Base-by-base conservation (phyloP, 2,797 vertebrate species). In the Molossus molossus region DNA sequence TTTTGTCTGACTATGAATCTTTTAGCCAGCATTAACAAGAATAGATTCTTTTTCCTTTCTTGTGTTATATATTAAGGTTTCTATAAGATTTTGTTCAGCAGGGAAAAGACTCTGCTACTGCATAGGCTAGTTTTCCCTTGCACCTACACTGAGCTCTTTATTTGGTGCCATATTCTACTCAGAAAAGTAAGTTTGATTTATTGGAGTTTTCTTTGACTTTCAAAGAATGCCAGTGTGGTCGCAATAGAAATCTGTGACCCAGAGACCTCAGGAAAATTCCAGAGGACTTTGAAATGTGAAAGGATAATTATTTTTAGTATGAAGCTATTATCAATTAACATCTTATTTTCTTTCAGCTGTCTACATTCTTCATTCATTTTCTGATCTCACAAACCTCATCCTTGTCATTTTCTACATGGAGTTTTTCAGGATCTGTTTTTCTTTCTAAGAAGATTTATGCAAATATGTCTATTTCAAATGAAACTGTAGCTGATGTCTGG, bases 161-260 rank as follows among this genome's bases (percentile, higher is more conserved):
- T 60, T 85, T 25, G 45, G 15, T 86, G 50, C 57, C 50, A 55
- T 90, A 57, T 94, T 79, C 57, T 72, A 75, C 57, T 77, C 55
- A 73, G 80, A 77, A 85, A 60, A 87, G 40, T 60, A 40, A 18
- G 9, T 81, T 87, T 79, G 85, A 60, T 58, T 95, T 92, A 53
- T 70, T 82, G 62, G n/a, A 33, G 14, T 58, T 94, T 92, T 92
- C 40, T 91, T 85, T 69, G 65, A 93, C 62, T 93, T 86, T 86
- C 55, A 65, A 82, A 91, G 55, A 88, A 70, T 94, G 20, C 62
- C 15, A 75, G 4, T 87, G 72, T 83, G 53, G 45, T 80, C 72
- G 60, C 15, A 80, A 15, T 92, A 95, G 75, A 92, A 92, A 77
- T 72, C 69, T 69, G 9, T 90, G 80, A 89, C 88, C 69, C 73